These are phyloP conservation scores for Limnephilus lunatus DNA, from an alignment of 2,888 invertebrate species.

Conservation along the genomic window DNA sequence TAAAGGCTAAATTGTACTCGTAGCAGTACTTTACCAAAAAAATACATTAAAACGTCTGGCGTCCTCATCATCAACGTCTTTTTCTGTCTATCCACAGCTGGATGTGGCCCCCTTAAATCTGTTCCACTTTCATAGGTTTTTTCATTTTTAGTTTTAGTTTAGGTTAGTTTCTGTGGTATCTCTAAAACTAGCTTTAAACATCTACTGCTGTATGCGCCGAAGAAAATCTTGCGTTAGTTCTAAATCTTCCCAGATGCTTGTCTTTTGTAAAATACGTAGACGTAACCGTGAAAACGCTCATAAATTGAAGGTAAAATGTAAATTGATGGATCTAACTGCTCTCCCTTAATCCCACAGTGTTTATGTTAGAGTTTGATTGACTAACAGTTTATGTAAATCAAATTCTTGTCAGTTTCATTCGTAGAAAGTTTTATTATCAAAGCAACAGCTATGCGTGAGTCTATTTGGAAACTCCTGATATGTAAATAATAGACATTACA, in stretches of 20 bases:
- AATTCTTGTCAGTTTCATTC: background rate
- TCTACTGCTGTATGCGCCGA: background rate
- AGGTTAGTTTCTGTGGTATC: too few species aligned
- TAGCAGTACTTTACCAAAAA: background rate
- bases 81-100: background rate
- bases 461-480: background rate
- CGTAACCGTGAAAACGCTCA: background rate
- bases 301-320: background rate
- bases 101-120: background rate
- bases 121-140: background rate
- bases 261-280: background rate
- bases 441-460: background rate
- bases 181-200: background rate
- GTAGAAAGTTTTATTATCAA: background rate
- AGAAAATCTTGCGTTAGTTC: background rate
- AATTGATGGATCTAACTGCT: background rate
- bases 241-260: background rate
- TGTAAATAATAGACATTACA: background rate
- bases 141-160: background rate
- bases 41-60: background rate
- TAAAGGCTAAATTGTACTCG: too few species aligned
- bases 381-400: constrained; percentile 39
- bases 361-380: constrained; percentile 50
- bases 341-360: constrained; percentile 29
- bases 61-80: background rate